Percentiles rank a stretch among this genome's conserved stretches.
These are phyloP conservation scores for Lota lota DNA, from an alignment of 2,113 vertebrate genomes.

Conservation along the genomic window DNA sequence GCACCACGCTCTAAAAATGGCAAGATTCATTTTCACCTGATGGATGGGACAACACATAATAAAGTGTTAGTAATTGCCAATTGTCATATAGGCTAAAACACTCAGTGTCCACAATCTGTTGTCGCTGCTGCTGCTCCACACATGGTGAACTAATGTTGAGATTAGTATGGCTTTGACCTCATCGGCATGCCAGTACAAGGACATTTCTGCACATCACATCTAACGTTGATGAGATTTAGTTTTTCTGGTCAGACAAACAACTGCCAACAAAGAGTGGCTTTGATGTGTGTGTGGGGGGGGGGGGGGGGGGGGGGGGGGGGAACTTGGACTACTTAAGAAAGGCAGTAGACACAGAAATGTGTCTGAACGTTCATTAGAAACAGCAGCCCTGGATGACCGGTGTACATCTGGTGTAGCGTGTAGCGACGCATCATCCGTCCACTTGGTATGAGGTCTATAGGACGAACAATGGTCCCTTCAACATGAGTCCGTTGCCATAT, in stretches of 20 bases:
- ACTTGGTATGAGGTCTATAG: conserved; percentile 37
- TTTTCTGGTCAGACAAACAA: conserved; percentile 7
- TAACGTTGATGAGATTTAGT: conserved; percentile 7
- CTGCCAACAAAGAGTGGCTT: too few species aligned
- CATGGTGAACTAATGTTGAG: neutral
- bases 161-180: conserved; percentile 3
- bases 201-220: neutral
- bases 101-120: neutral
- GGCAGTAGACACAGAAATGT: neutral
- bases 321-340: conserved; percentile 11
- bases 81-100: neutral
- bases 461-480: conserved; percentile 49
- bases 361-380: conserved; percentile 24
- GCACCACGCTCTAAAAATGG: conserved; percentile 2
- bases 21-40: conserved; percentile 6
- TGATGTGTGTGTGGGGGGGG: too few species aligned
- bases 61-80: neutral
- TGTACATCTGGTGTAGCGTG: conserved; percentile 40
- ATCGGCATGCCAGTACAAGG: neutral
- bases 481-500: conserved; percentile 43
- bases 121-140: neutral
- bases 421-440: conserved; percentile 38
- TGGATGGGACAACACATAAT: neutral
- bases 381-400: conserved; percentile 15
- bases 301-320: too few species aligned